These are phyloP conservation scores for Aurelia aurita DNA, from an alignment of 30 jellyfish, hydroid and myxozoan genomes.

Conservation along the genomic window DNA sequence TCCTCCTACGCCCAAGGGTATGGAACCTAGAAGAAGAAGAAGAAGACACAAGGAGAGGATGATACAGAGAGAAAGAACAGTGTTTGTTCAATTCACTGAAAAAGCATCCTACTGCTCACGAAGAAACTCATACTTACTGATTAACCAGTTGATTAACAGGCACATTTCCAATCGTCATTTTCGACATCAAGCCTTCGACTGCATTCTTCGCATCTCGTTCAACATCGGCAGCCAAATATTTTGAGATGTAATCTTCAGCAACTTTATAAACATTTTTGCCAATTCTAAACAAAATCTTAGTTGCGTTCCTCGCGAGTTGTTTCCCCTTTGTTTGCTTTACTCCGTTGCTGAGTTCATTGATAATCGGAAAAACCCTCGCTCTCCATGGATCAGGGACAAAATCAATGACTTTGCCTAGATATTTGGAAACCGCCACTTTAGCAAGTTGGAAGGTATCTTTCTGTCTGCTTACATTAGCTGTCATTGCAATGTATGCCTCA, in stretches of 20 bases:
- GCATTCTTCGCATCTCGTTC: slow-evolving; percentile 26
- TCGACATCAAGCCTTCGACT: slow-evolving; percentile 10
- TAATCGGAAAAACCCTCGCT: slow-evolving; percentile 22
- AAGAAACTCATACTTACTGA: no score
- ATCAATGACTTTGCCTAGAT: background rate
- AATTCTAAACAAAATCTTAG: slow-evolving; percentile 46
- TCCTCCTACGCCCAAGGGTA: no score
- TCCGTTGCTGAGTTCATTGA: slow-evolving; percentile 1
- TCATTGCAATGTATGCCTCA: background rate
- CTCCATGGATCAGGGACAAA: slow-evolving; percentile 52
- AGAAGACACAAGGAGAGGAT: no score
- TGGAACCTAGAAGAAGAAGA: no score
- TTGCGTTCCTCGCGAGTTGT: slow-evolving; percentile 49
- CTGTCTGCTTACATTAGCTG: background rate
- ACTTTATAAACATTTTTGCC: slow-evolving; percentile 35
- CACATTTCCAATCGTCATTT: slow-evolving; percentile 11
- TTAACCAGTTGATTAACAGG: background rate
- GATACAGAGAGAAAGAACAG: no score
- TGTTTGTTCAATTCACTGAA: no score
- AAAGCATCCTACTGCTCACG: no score
- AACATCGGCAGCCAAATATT: slow-evolving; percentile 28
- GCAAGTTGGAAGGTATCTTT: background rate
- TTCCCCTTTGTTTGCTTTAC: slow-evolving; percentile 5
- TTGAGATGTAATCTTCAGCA: slow-evolving; percentile 15
- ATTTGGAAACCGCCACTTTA: background rate